These are phyloP conservation scores for Henicopernis longicauda DNA, from an alignment of 2,113 vertebrate genomes.

Conservation along the genomic window DNA sequence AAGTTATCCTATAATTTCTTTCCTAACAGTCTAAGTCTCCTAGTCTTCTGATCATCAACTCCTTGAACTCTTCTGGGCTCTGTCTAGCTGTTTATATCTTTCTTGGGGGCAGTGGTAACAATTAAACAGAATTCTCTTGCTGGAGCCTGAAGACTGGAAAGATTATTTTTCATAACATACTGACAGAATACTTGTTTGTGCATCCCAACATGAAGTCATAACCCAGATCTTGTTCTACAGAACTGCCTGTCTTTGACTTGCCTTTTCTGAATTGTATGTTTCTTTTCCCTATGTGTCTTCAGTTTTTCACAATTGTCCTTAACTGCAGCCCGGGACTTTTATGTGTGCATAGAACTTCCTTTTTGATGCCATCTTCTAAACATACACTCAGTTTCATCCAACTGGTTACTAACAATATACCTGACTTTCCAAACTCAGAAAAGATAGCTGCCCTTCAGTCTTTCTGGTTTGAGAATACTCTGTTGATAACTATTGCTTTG, in stretches of 20 bases:
- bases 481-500: background rate
- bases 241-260: background rate
- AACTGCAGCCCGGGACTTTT: background rate
- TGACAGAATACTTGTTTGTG: background rate
- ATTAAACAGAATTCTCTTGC: background rate
- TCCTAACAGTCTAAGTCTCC: background rate
- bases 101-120: background rate
- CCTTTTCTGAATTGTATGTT: background rate
- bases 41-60: background rate
- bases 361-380: background rate
- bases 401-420: background rate
- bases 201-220: background rate
- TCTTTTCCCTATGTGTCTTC: background rate
- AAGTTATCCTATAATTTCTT: background rate
- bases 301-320: background rate
- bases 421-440: background rate
- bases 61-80: background rate
- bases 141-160: background rate
- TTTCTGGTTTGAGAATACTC: background rate
- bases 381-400: background rate
- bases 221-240: background rate
- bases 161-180: background rate
- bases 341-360: background rate
- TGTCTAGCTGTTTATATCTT: background rate
- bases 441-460: background rate